Percentiles rank a stretch among this genome's conserved stretches.
phyloP scores from a whole-genome alignment of 1,140 invertebrate species.

The Chrysopa pallens region DNA sequence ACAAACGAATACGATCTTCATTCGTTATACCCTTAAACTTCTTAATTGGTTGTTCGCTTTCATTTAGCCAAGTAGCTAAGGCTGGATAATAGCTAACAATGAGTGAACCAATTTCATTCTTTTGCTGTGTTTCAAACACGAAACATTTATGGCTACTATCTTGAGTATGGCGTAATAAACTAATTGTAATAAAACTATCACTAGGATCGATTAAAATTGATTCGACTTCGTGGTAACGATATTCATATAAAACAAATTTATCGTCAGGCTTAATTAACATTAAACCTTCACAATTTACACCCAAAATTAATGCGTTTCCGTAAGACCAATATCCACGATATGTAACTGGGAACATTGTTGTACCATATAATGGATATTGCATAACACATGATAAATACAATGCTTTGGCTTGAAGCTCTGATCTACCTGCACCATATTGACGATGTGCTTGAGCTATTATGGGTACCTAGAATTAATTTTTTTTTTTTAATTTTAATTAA shows the following conservation, averaged over 20 bases:
- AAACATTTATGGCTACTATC: slow-evolving; percentile 68
- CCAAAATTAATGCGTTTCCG: slow-evolving; percentile 37
- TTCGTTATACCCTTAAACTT: slow-evolving; percentile 45
- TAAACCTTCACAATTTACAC: slow-evolving; percentile 81
- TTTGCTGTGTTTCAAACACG: slow-evolving; percentile 80
- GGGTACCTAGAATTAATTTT: slow-evolving; percentile 40
- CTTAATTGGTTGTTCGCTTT: slow-evolving; percentile 51
- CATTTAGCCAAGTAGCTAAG: slow-evolving; percentile 69
- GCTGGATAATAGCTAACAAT: slow-evolving; percentile 81
- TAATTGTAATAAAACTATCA: slow-evolving; percentile 81
- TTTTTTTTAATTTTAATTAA: too few species aligned
- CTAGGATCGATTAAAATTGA: slow-evolving; percentile 82
- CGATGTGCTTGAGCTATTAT: slow-evolving; percentile 73
- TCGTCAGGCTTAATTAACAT: slow-evolving; percentile 76
- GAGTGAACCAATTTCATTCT: slow-evolving; percentile 78
- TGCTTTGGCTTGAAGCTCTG: slow-evolving; percentile 81
- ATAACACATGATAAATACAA: slow-evolving; percentile 90
- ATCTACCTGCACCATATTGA: slow-evolving; percentile 78
- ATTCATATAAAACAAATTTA: slow-evolving; percentile 77
- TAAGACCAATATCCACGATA: neutral
- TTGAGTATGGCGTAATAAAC: slow-evolving; percentile 38
- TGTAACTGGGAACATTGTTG: slow-evolving; percentile 72
- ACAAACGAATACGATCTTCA: slow-evolving; percentile 63
- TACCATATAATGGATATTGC: slow-evolving; percentile 92
- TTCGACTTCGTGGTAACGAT: slow-evolving; percentile 72